Percentiles rank a stretch among this genome's conserved stretches.
Conservation (phyloP, 30 jellyfish, hydroid and myxozoan genomes). For the Chrysaora quinquecirrha region DNA sequence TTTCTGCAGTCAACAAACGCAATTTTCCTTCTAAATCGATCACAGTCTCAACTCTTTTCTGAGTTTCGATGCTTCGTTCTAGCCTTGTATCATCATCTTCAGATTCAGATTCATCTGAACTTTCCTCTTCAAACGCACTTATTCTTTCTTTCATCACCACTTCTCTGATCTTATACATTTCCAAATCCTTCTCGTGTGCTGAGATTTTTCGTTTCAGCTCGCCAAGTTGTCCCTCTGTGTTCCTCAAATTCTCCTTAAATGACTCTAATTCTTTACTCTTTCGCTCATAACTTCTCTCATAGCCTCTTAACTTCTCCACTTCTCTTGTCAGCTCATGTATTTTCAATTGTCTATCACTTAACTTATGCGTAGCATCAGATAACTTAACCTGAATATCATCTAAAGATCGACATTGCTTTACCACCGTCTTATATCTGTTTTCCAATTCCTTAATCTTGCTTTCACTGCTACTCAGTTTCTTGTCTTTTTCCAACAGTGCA, state of each 20-base stretch:
- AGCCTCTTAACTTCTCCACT: slow-evolving; percentile 81
- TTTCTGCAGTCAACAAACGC: slow-evolving; percentile 69
- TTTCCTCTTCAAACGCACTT: slow-evolving; percentile 84
- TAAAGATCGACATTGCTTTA: slow-evolving; percentile 82
- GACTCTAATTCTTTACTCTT: slow-evolving; percentile 80
- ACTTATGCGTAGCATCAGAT: slow-evolving; percentile 97
- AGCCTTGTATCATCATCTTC: slow-evolving; percentile 71
- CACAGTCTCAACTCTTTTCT: slow-evolving; percentile 72
- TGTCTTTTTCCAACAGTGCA: slow-evolving; percentile 88
- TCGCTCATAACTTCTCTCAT: slow-evolving; percentile 80
- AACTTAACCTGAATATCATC: slow-evolving; percentile 87
- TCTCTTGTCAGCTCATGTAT: slow-evolving; percentile 95
- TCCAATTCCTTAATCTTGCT: slow-evolving; percentile 76
- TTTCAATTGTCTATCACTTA: slow-evolving; percentile 96
- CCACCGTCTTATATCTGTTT: slow-evolving; percentile 61
- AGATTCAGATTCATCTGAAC: slow-evolving; percentile 83
- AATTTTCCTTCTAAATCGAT: slow-evolving; percentile 86
- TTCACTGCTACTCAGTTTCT: slow-evolving; percentile 75
- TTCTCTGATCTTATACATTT: slow-evolving; percentile 83
- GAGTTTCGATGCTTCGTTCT: slow-evolving; percentile 78
- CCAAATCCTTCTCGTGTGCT: slow-evolving; percentile 81
- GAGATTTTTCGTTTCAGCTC: slow-evolving; percentile 73
- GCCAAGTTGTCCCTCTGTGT: slow-evolving; percentile 52
- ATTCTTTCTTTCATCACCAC: slow-evolving; percentile 94
- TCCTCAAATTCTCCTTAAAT: slow-evolving; percentile 65